Conservation (phyloP, 2,797 vertebrate genomes). For the Capromys pilorides region DNA sequence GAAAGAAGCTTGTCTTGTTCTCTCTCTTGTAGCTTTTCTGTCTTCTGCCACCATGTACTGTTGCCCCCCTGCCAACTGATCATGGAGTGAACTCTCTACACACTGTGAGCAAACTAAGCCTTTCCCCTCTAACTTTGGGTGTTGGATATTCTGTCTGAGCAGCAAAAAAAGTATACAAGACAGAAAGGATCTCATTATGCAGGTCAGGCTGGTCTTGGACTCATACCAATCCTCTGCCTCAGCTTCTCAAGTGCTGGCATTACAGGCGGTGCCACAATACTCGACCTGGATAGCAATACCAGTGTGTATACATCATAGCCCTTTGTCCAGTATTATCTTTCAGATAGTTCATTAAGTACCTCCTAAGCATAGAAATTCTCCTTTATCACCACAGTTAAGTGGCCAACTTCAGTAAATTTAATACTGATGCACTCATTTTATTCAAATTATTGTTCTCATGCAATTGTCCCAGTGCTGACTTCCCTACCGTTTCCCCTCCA, state of each 20-base stretch:
- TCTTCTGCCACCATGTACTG: not conserved
- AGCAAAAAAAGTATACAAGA: not conserved
- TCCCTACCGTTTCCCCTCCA: not conserved
- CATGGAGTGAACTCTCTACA: not conserved
- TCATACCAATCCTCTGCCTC: not conserved
- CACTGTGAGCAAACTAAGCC: not conserved
- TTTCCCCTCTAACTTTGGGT: not conserved
- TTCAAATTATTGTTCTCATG: not conserved
- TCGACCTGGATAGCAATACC: not conserved
- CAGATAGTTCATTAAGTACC: not conserved
- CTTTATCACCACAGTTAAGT: not conserved
- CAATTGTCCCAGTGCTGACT: not conserved
- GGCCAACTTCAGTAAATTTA: not conserved
- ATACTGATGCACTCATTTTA: not conserved
- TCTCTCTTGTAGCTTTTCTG: too few relatives aligned
- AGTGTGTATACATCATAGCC: not conserved
- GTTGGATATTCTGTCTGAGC: not conserved
- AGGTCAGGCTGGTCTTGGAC: not conserved
- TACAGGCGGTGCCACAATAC: not conserved
- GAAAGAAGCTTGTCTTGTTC: too few relatives aligned
- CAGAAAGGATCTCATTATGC: not conserved
- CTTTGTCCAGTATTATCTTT: not conserved
- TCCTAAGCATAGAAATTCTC: not conserved
- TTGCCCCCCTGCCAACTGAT: not conserved
- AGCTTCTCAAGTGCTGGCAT: not conserved